Evolutionary conservation across 2,888 invertebrate genomes (phyloP).

Genomic region (Tachina fera): DNA sequence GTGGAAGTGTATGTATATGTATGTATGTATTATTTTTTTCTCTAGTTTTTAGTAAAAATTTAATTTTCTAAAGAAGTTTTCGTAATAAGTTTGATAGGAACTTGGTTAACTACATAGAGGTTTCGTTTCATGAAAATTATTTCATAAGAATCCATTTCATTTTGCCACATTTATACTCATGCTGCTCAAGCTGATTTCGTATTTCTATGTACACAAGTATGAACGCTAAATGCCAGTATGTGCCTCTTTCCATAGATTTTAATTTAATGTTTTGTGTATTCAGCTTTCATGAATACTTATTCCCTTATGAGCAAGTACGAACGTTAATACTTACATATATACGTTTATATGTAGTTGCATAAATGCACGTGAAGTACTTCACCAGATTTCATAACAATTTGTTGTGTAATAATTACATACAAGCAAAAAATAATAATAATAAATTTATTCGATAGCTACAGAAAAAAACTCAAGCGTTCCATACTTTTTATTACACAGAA

Average conservation of each 20-base stretch:
- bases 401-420: conserved; percentile 34
- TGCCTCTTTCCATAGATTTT: neutral
- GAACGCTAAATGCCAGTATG: neutral
- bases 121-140: too few species aligned
- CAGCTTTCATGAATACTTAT: conserved; percentile 4
- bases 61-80: too few species aligned
- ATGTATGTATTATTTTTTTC: too few species aligned
- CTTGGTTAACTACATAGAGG: too few species aligned
- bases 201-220: neutral
- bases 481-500: neutral
- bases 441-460: neutral
- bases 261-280: conserved; percentile 15
- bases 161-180: too few species aligned
- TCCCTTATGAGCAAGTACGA: conserved; percentile 1
- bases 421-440: too few species aligned
- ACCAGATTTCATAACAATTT: conserved; percentile 25
- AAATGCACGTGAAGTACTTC: conserved; percentile 1
- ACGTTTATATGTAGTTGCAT: neutral
- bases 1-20: too few species aligned
- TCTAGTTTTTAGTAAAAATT: too few species aligned
- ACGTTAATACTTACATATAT: neutral
- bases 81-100: too few species aligned
- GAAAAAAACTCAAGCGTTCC: conserved; percentile 13
- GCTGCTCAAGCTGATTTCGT: too few species aligned
- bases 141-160: too few species aligned